These are phyloP conservation scores for Latheticus oryzae DNA, from an alignment of 2,888 invertebrate genomes.

Conservation along the genomic window DNA sequence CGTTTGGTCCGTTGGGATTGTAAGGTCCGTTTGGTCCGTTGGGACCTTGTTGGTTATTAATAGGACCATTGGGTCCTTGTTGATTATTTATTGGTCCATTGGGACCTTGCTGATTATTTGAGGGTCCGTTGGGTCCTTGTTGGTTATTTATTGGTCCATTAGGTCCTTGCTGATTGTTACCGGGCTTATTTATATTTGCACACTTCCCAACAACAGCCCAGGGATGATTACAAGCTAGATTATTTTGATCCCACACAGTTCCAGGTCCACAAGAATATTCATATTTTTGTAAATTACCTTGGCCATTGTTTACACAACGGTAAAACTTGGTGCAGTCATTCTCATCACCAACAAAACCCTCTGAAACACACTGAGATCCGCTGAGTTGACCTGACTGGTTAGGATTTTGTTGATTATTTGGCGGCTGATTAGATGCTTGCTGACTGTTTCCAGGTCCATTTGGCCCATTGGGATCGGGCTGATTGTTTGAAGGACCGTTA, in stretches of 20 bases:
- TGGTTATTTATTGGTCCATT: slow-evolving; percentile 44
- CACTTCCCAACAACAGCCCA: slow-evolving; percentile 67
- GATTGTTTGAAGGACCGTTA: no score
- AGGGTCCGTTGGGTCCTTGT: slow-evolving; percentile 41
- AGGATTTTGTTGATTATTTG: slow-evolving; percentile 16
- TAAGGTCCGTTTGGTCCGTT: slow-evolving; percentile 6
- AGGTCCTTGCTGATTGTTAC: slow-evolving; percentile 43
- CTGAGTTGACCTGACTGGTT: slow-evolving; percentile 50
- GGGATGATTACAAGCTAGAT: slow-evolving; percentile 78
- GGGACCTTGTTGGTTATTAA: slow-evolving; percentile 31
- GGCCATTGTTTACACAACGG: slow-evolving; percentile 76
- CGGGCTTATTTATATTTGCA: slow-evolving; percentile 18
- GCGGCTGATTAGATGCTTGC: slow-evolving; percentile 3
- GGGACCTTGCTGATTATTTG: slow-evolving; percentile 39
- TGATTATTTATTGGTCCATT: slow-evolving; percentile 21
- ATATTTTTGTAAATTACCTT: slow-evolving; percentile 72
- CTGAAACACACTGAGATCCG: slow-evolving; percentile 66
- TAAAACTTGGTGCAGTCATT: slow-evolving; percentile 80
- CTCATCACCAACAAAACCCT: slow-evolving; percentile 78
- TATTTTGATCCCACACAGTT: slow-evolving; percentile 79
- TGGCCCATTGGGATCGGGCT: slow-evolving; percentile 11
- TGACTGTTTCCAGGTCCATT: slow-evolving; percentile 19
- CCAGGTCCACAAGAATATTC: slow-evolving; percentile 81
- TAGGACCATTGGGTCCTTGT: slow-evolving; percentile 32
- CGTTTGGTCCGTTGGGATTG: not conserved